Conservation (phyloP, 2,113 vertebrate genomes). For the Heloderma charlesbogerti region DNA sequence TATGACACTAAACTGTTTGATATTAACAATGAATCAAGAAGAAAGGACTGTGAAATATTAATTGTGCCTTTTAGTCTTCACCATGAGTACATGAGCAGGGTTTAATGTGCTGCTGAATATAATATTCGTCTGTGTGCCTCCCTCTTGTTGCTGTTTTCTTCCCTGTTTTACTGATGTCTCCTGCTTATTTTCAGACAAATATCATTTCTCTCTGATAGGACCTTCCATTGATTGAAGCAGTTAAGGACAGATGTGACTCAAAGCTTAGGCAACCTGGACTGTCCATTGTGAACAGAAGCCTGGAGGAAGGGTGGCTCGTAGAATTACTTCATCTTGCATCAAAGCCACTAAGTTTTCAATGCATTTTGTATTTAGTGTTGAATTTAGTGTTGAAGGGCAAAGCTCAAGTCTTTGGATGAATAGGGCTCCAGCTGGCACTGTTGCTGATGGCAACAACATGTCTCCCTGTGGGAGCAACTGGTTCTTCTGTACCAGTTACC, state of each 20-base stretch:
- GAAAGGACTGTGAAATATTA: constrained; percentile 51
- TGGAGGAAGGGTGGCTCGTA: background rate
- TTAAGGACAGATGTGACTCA: background rate
- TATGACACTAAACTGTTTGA: constrained; percentile 54
- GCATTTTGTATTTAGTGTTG: background rate
- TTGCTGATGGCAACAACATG: constrained; percentile 3
- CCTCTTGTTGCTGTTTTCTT: background rate
- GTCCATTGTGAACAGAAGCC: background rate
- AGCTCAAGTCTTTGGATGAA: background rate
- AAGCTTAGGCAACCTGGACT: background rate
- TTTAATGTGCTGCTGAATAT: constrained; percentile 17
- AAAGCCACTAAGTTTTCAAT: background rate
- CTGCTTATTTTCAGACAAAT: background rate
- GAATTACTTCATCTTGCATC: background rate
- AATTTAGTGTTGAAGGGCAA: constrained; percentile 23
- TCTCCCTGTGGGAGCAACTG: background rate
- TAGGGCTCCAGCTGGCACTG: fast-evolving
- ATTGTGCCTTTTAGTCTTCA: background rate
- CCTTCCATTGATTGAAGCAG: background rate
- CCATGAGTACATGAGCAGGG: background rate
- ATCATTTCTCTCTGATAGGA: background rate
- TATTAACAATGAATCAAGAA: constrained; percentile 43
- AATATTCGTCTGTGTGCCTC: background rate
- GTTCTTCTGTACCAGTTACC: background rate
- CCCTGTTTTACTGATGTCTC: background rate